Conservation (phyloP, 2,113 vertebrate species). For the Gorsachius goisagi region DNA sequence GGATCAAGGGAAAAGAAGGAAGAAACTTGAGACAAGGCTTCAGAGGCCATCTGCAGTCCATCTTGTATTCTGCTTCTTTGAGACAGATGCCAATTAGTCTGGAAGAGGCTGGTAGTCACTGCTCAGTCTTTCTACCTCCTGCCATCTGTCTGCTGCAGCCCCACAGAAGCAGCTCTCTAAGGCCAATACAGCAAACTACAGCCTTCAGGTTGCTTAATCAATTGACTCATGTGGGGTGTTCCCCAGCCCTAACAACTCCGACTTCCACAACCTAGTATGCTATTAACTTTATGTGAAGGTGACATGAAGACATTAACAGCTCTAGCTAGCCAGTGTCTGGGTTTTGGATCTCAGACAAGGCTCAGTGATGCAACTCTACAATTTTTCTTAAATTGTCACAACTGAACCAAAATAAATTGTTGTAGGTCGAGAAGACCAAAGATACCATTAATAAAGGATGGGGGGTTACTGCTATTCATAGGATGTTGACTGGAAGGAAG, state of each 20-base stretch:
- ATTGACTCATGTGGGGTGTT: accelerated
- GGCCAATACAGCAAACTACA: not conserved
- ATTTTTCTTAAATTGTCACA: not conserved
- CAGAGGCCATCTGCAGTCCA: conserved; percentile 59
- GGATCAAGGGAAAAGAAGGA: conserved; percentile 33
- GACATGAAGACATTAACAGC: not conserved
- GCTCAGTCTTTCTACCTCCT: not conserved
- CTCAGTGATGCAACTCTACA: not conserved
- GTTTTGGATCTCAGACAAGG: not conserved
- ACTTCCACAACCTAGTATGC: not conserved
- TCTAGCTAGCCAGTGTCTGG: not conserved
- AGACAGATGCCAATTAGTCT: conserved; percentile 55
- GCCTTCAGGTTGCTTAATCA: not conserved
- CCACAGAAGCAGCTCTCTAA: not conserved
- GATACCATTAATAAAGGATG: not conserved
- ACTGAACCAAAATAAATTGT: not conserved
- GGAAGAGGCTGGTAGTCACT: not conserved
- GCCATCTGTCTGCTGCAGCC: not conserved
- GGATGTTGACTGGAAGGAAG: not conserved
- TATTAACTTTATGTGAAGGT: not conserved
- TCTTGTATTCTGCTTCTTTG: conserved; percentile 44
- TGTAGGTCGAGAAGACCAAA: not conserved
- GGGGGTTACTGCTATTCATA: not conserved
- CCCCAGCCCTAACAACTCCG: accelerated
- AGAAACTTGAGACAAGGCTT: conserved; percentile 59